Evolutionary conservation across 2,888 invertebrate species (phyloP).

Genomic region (Andrena hattorfiana): DNA sequence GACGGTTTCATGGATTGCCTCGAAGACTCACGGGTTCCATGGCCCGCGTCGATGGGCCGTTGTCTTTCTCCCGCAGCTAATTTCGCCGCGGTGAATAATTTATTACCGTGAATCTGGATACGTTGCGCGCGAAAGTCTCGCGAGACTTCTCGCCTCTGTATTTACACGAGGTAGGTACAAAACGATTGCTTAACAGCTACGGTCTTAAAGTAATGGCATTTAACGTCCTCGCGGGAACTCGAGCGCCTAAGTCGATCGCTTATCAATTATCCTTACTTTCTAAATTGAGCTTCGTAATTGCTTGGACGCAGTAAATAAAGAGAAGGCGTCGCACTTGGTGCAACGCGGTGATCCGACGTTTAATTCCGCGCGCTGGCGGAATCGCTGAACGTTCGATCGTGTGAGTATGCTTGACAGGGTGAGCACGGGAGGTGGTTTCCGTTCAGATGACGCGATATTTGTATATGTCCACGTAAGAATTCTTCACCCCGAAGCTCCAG

Average conservation of each 20-base stretch:
- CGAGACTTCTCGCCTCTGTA: not conserved
- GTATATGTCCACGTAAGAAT: slow-evolving; percentile 88
- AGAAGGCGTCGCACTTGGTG: not conserved
- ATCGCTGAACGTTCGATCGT: not conserved
- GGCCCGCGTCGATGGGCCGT: slow-evolving; percentile 31
- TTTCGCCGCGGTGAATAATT: slow-evolving; percentile 9
- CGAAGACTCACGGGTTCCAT: slow-evolving; percentile 17
- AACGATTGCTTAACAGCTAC: not conserved
- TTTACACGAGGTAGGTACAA: slow-evolving; percentile 7
- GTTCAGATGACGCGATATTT: slow-evolving; percentile 42
- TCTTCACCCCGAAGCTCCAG: slow-evolving; percentile 87
- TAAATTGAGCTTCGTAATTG: slow-evolving; percentile 34
- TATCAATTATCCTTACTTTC: slow-evolving; percentile 5
- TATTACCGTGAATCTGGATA: too few relatives aligned
- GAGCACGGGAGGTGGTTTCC: not conserved
- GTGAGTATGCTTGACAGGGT: too few relatives aligned
- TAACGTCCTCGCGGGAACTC: slow-evolving; percentile 11
- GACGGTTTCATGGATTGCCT: slow-evolving; percentile 22
- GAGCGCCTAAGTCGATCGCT: not conserved
- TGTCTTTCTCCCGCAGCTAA: slow-evolving; percentile 37
- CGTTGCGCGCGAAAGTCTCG: too few relatives aligned
- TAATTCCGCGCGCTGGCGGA: not conserved
- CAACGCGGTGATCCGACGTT: not conserved
- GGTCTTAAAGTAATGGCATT: not conserved
- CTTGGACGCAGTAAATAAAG: too few relatives aligned